Evolutionary conservation across 2,113 vertebrate species (phyloP).

Genomic region (Egretta garzetta): DNA sequence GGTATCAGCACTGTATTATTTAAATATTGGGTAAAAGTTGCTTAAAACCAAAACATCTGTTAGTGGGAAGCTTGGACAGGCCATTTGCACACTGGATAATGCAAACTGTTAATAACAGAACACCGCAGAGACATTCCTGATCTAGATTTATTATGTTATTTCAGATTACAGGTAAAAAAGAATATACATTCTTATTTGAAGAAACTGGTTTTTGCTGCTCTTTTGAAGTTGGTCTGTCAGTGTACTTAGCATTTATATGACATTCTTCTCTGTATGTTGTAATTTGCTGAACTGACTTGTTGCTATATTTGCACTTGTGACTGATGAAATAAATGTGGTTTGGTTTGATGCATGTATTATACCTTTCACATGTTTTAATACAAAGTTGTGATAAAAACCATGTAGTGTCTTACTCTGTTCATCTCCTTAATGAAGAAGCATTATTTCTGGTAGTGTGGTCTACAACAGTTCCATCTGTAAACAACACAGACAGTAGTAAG

Average conservation of each 20-base stretch:
- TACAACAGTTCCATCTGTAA: background rate
- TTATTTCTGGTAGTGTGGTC: background rate
- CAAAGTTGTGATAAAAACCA: background rate
- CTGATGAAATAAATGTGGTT: slow-evolving; percentile 74
- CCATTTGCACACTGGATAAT: slow-evolving; percentile 23
- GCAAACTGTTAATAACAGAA: background rate
- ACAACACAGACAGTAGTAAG: background rate
- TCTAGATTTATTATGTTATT: background rate
- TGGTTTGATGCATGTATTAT: slow-evolving; percentile 9
- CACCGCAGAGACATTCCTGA: slow-evolving; percentile 25
- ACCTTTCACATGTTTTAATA: background rate
- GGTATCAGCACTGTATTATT: slow-evolving; percentile 30
- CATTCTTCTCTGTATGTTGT: slow-evolving; percentile 57
- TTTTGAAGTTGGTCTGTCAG: slow-evolving; percentile 31
- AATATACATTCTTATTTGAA: slow-evolving; percentile 19
- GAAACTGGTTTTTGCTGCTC: slow-evolving; percentile 57
- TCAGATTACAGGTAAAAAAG: slow-evolving; percentile 23
- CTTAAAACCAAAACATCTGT: slow-evolving; percentile 42
- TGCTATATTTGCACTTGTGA: slow-evolving; percentile 74
- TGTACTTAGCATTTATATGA: slow-evolving; percentile 64
- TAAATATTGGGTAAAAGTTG: slow-evolving; percentile 33
- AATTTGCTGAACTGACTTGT: slow-evolving; percentile 72
- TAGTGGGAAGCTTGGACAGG: background rate
- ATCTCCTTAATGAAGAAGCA: background rate
- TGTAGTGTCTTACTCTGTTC: background rate